Conservation (phyloP, 1,140 invertebrate genomes). For the Temnothorax longispinosus region DNA sequence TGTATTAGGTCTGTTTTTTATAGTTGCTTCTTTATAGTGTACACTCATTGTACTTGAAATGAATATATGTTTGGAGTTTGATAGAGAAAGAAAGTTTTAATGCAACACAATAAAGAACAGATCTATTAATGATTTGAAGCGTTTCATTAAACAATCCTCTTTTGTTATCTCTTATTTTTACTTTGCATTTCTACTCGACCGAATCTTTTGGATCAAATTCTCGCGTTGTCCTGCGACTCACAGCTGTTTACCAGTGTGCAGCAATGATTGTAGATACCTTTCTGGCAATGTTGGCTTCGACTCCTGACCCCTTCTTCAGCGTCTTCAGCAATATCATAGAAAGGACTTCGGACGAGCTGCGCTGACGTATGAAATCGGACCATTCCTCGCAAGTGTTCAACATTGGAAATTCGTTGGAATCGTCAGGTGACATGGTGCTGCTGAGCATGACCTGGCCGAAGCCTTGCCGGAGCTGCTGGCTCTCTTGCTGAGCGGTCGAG, state of each 20-base stretch:
- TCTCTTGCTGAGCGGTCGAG: slow-evolving; percentile 74
- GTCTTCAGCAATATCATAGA: no score
- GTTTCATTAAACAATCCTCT: neutral
- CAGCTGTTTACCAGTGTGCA: neutral
- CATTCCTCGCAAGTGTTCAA: no score
- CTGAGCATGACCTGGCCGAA: no score
- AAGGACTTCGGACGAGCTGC: no score
- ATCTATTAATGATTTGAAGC: neutral
- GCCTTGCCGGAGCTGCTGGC: neutral
- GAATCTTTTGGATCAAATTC: neutral
- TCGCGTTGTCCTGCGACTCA: neutral
- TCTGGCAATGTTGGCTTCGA: no score
- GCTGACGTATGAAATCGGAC: no score
- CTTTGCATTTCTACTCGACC: neutral
- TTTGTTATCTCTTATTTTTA: neutral
- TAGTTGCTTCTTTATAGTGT: no score
- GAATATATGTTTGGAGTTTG: neutral
- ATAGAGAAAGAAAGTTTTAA: neutral
- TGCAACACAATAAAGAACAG: neutral
- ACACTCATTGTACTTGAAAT: no score
- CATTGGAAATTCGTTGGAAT: no score
- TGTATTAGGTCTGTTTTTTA: no score
- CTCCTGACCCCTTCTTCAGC: no score
- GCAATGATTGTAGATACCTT: neutral
- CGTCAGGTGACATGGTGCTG: no score